Percentiles rank a stretch among this genome's conserved stretches.
phyloP scores from a whole-genome alignment of 2,113 vertebrate genomes.

The Mus pahari region DNA sequence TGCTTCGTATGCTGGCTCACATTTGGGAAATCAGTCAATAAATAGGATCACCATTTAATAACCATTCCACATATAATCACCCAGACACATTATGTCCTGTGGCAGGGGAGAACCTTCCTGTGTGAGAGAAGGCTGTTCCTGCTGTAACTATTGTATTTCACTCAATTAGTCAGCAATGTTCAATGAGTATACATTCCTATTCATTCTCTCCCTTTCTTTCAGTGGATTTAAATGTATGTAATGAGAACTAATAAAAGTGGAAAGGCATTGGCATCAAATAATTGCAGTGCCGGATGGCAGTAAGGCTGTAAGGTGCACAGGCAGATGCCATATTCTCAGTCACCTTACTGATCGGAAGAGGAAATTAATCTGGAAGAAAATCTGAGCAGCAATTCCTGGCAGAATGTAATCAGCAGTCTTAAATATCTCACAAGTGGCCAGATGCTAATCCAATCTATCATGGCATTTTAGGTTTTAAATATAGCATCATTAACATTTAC shows the following conservation, averaged over 20 bases:
- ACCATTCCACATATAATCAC: background rate
- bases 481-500: conserved; percentile 12
- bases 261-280: background rate
- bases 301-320: background rate
- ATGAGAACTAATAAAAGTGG: background rate
- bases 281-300: no score
- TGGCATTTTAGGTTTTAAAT: conserved; percentile 3
- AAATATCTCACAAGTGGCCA: background rate
- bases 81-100: background rate
- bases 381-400: background rate
- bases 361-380: background rate
- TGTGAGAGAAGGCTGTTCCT: background rate
- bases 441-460: conserved; percentile 1
- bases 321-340: background rate
- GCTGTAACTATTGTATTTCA: background rate
- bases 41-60: background rate
- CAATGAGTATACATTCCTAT: background rate
- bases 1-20: background rate
- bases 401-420: background rate
- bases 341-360: background rate
- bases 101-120: background rate
- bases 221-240: background rate
- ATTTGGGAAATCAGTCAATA: no score
- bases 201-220: background rate
- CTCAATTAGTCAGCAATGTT: background rate